phyloP scores from a whole-genome alignment of 2,888 invertebrate genomes.

The Clunio marinus region DNA sequence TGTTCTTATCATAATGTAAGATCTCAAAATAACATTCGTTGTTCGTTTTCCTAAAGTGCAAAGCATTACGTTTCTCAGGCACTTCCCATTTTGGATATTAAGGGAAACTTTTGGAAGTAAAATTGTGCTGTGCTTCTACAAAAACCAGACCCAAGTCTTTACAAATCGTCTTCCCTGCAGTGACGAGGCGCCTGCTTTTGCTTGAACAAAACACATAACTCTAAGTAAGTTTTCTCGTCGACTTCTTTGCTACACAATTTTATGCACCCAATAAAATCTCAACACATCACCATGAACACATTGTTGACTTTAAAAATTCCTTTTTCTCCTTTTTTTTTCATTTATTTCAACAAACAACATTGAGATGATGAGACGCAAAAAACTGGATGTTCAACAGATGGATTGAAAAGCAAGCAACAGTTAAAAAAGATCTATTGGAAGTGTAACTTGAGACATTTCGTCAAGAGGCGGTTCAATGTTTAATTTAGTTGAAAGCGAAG shows the following conservation, averaged over 20 bases:
- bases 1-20: slow-evolving; percentile 30
- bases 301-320: slow-evolving; percentile 37
- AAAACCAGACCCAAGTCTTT: slow-evolving; percentile 9
- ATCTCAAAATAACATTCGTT: slow-evolving; percentile 34
- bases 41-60: slow-evolving; percentile 10
- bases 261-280: slow-evolving; percentile 34
- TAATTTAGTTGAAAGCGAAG: slow-evolving; percentile 24
- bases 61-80: slow-evolving; percentile 23
- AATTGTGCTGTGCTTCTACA: too few species aligned
- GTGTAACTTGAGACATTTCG: slow-evolving; percentile 27
- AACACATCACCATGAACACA: slow-evolving; percentile 6
- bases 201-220: too few species aligned
- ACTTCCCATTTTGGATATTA: slow-evolving; percentile 18
- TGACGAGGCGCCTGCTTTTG: slow-evolving; percentile 29
- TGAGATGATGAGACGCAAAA: slow-evolving; percentile 6
- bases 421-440: slow-evolving; percentile 1
- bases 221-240: background rate
- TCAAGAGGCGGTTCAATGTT: slow-evolving; percentile 24
- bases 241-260: slow-evolving; percentile 19
- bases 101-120: too few species aligned
- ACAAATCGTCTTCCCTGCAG: slow-evolving; percentile 26
- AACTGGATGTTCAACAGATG: slow-evolving; percentile 35
- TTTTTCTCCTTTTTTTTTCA: background rate
- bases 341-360: slow-evolving; percentile 3
- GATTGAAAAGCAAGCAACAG: slow-evolving; percentile 8